Evolutionary conservation across 2,797 vertebrate species (phyloP).

Genomic region (Zenarchopterus dispar): DNA sequence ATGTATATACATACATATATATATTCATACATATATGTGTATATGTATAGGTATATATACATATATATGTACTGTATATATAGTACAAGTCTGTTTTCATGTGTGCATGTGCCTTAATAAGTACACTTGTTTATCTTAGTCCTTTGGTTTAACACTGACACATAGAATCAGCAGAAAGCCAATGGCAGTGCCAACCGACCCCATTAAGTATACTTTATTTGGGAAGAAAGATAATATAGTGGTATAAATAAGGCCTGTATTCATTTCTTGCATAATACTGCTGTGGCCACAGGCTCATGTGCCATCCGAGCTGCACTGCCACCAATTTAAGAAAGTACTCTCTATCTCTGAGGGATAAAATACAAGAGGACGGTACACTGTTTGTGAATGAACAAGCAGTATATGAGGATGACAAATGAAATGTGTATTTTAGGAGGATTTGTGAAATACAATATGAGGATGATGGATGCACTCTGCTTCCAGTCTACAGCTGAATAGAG

Average conservation of each 20-base stretch:
- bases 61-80: too few species aligned
- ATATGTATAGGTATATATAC: too few species aligned
- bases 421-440: conserved; percentile 52
- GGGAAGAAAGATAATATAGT: neutral
- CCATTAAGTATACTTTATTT: neutral
- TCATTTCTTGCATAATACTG: conserved; percentile 38
- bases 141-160: conserved; percentile 5
- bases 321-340: conserved; percentile 23
- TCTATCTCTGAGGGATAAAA: conserved; percentile 18
- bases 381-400: conserved; percentile 24
- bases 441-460: conserved; percentile 50
- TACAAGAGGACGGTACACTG: conserved; percentile 18
- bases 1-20: too few species aligned
- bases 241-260: conserved; percentile 30
- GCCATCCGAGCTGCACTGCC: conserved; percentile 35
- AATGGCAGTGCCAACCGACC: conserved; percentile 6
- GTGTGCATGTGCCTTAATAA: too few species aligned
- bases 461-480: conserved; percentile 53
- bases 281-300: conserved; percentile 39
- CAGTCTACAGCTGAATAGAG: conserved; percentile 58
- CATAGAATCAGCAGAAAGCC: conserved; percentile 12
- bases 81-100: too few species aligned
- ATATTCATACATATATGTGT: too few species aligned
- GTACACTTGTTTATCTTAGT: too few species aligned
- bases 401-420: conserved; percentile 50